Conservation (phyloP, 1,140 invertebrate species). For the Cotesia vestalis region DNA sequence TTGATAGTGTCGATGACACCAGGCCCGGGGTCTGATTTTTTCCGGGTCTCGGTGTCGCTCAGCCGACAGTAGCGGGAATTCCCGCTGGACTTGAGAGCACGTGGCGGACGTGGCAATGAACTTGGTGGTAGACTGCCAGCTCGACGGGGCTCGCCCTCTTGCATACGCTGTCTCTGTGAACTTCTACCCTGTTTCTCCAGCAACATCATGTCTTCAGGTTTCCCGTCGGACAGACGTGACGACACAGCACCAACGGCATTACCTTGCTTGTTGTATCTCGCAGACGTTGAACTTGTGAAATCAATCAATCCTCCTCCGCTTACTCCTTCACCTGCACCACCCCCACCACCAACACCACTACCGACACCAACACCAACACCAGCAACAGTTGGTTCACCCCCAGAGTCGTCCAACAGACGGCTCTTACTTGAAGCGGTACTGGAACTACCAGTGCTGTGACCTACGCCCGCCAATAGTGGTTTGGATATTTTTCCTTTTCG, state of each 20-base stretch:
- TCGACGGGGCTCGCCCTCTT: slow-evolving; percentile 62
- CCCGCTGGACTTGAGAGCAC: slow-evolving; percentile 66
- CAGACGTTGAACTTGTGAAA: slow-evolving; percentile 53
- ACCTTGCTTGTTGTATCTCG: slow-evolving; percentile 53
- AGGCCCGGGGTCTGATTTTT: slow-evolving; percentile 58
- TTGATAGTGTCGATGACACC: slow-evolving; percentile 45
- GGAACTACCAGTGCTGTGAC: slow-evolving; percentile 58
- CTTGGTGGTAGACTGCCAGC: slow-evolving; percentile 72
- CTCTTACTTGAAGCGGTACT: slow-evolving; percentile 68
- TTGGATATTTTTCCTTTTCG: slow-evolving; percentile 85
- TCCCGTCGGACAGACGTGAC: slow-evolving; percentile 57
- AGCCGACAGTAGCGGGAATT: slow-evolving; percentile 69
- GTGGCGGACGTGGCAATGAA: slow-evolving; percentile 73
- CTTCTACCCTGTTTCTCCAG: slow-evolving; percentile 79
- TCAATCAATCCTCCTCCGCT: slow-evolving; percentile 57
- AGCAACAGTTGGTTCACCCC: slow-evolving; percentile 44
- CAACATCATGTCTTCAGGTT: slow-evolving; percentile 75
- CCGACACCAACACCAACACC: too few species aligned
- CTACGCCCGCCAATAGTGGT: slow-evolving; percentile 81
- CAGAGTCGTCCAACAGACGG: slow-evolving; percentile 65
- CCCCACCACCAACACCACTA: too few species aligned
- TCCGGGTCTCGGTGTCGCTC: slow-evolving; percentile 68
- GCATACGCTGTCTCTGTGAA: slow-evolving; percentile 77
- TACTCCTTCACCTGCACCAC: too few species aligned
- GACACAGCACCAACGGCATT: slow-evolving; percentile 45